Evolutionary conservation across 1,140 invertebrate species (phyloP), one percentile per base, ranked within the genome.

Genomic region (Drosophila bipectinata): DNA sequence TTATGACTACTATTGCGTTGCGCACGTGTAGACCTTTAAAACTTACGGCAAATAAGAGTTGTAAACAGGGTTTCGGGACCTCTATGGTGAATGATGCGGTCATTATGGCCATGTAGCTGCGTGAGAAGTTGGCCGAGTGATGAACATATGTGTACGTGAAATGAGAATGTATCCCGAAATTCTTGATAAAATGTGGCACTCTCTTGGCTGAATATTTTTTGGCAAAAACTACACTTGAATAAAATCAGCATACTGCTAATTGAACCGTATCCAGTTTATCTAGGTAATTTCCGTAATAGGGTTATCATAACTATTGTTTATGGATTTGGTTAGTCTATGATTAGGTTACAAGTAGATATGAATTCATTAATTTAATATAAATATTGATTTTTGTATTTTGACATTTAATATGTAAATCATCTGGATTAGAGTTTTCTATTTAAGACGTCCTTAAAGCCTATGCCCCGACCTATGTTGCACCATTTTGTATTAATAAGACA

Each of bases 401-500:
- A 28, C 26, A 28, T 28, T 26, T 26, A 14, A 9, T 2, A 15
- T 2, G 58, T 24, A 32, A 41, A 63, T 39, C 18, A 44, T 34
- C 30, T 63, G 8, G 60, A 77, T 71, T 58, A 41, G 74, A 71
- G 64, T 88, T 63, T 77, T 63, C 77, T 77, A 82, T 79, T 83
- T 72, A 72, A 63, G 56, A 48, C 63, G 58, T 47, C 45, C 52
- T 64, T 67, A 51, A 67, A 52, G 30, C 66, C 49, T 37, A 51
- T 44, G 4, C n/a, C 14, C 47, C 52, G 67, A 68, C 75, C 79
- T 82, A 61, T 64, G 54, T 45, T 77, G 60, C 59, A 54, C 75
- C 87, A 83, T 88, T 83, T 79, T 88, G 83, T 83, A 88, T 88
- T 79, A 88, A 88, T 88, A 83, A 88, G 76, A 64, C 64, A 57